phyloP scores from a whole-genome alignment of 2,113 vertebrate species.

The Amazona vittata region DNA sequence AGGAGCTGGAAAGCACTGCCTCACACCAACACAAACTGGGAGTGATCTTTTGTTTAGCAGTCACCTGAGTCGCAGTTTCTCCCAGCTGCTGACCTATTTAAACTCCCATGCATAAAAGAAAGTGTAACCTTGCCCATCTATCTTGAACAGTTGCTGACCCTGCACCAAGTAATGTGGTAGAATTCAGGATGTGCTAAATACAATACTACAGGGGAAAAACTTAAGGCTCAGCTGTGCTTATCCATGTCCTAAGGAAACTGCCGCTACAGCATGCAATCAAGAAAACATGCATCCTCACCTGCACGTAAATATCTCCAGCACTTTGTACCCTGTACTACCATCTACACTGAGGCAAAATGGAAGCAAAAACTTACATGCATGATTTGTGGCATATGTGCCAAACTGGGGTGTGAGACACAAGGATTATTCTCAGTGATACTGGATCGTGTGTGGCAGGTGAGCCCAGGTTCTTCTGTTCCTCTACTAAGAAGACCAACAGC shows the following conservation, averaged over 20 bases:
- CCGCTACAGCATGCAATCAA: neutral
- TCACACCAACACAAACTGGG: neutral
- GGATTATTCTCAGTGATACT: neutral
- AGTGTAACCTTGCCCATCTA: neutral
- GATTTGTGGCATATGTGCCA: neutral
- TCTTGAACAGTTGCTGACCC: neutral
- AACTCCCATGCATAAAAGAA: neutral
- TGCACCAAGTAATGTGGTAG: neutral
- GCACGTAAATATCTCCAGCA: neutral
- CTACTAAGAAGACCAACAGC: neutral
- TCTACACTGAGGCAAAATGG: neutral
- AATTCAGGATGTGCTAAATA: neutral
- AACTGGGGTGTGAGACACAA: neutral
- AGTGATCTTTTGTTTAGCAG: neutral
- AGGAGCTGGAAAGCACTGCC: neutral
- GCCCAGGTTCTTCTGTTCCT: neutral
- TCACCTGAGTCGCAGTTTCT: neutral
- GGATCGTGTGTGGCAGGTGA: neutral
- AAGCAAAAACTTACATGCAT: neutral
- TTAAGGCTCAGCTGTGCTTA: neutral
- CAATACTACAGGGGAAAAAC: neutral
- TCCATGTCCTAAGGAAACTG: neutral
- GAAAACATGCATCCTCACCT: neutral
- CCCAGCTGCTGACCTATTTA: neutral
- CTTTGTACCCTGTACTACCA: neutral